Conservation (phyloP, 2,797 vertebrate genomes). For the Sebastes vulpes region DNA sequence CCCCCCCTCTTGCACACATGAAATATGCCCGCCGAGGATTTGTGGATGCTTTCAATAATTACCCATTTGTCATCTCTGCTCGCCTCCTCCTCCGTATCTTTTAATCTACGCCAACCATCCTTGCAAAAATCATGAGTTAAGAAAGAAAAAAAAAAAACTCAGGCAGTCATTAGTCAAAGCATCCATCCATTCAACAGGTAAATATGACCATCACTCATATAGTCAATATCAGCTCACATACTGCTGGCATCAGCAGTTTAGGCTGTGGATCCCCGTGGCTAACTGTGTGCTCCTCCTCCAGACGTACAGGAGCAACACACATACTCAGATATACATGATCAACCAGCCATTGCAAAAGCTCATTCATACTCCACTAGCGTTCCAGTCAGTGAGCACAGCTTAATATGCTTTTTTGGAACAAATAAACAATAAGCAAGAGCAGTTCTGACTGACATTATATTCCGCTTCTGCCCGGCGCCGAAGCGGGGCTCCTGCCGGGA, state of each 20-base stretch:
- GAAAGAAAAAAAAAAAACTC: constrained; percentile 65
- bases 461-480: background rate
- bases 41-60: constrained; percentile 53
- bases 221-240: constrained; percentile 66
- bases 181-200: constrained; percentile 78
- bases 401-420: background rate
- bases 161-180: constrained; percentile 77
- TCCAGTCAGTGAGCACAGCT: background rate
- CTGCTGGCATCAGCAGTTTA: constrained; percentile 8
- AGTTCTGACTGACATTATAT: background rate
- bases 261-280: background rate
- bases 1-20: background rate
- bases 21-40: constrained; percentile 36
- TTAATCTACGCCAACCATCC: constrained; percentile 50
- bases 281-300: constrained; percentile 13
- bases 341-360: background rate
- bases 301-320: background rate
- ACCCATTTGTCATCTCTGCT: constrained; percentile 48
- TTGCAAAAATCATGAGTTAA: constrained; percentile 62
- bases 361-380: background rate
- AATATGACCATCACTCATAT: constrained; percentile 78
- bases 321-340: constrained; percentile 1
- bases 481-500: background rate
- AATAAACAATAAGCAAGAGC: constrained; percentile 8
- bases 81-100: constrained; percentile 22